Conservation (phyloP, 2,888 invertebrate species). For the Chrysotoxum bicinctum region DNA sequence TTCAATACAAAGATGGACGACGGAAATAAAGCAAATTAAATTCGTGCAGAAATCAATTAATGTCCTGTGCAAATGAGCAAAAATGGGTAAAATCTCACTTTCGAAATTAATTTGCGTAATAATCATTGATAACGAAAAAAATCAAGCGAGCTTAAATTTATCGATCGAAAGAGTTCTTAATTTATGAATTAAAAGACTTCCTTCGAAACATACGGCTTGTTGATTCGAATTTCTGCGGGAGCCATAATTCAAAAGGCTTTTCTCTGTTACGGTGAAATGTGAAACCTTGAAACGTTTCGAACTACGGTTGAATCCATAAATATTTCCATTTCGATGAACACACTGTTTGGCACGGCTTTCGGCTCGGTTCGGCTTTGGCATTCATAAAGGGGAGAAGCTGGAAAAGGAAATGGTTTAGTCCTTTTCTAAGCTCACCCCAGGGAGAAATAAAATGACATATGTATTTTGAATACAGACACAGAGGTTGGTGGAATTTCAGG, state of each 20-base stretch:
- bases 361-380: background rate
- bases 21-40: conserved; percentile 70
- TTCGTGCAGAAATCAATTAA: conserved; percentile 68
- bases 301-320: conserved; percentile 61
- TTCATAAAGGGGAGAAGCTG: conserved; percentile 21
- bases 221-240: conserved; percentile 33
- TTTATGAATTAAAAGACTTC: conserved; percentile 33
- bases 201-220: background rate
- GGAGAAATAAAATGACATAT: conserved; percentile 59
- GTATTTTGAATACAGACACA: conserved; percentile 50
- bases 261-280: conserved; percentile 10
- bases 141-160: conserved; percentile 11
- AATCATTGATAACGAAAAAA: conserved; percentile 4
- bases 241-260: conserved; percentile 13
- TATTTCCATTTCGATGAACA: conserved; percentile 66
- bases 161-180: background rate
- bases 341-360: background rate
- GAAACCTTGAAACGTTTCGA: conserved; percentile 35
- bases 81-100: conserved; percentile 55
- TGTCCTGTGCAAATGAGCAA: conserved; percentile 39
- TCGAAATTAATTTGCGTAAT: conserved; percentile 44
- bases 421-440: conserved; percentile 40
- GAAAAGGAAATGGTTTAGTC: background rate
- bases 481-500: conserved; percentile 34
- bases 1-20: conserved; percentile 1